phyloP scores from a whole-genome alignment of 2,888 invertebrate genomes.

The Volucella zonaria region DNA sequence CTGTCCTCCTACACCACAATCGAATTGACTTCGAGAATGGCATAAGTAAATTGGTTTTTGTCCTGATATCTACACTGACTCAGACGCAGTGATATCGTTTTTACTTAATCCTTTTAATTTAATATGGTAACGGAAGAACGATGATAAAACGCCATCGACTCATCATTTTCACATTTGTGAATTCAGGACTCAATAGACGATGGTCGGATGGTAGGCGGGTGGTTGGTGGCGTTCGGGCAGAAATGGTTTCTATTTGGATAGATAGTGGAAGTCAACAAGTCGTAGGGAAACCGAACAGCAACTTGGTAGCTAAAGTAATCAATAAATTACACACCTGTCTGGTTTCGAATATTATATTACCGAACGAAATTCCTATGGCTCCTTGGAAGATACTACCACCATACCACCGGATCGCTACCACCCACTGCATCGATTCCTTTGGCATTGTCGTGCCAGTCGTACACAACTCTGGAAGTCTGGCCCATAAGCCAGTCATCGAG shows the following conservation, averaged over 20 bases:
- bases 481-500: conserved; percentile 47
- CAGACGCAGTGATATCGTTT: conserved; percentile 68
- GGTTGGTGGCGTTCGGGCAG: conserved; percentile 3
- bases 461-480: not conserved
- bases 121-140: conserved; percentile 48
- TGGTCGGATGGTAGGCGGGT: not conserved
- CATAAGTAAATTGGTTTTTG: conserved; percentile 68
- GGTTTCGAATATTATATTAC: conserved; percentile 77
- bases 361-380: conserved; percentile 58
- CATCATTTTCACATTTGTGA: conserved; percentile 70
- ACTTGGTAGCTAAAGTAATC: conserved; percentile 77
- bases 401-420: not conserved
- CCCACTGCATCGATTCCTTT: too few relatives aligned
- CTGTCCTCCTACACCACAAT: conserved; percentile 11
- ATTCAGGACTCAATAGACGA: conserved; percentile 38
- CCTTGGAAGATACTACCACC: conserved; percentile 22
- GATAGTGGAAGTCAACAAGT: conserved; percentile 67
- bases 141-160: conserved; percentile 69
- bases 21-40: conserved; percentile 49
- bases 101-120: conserved; percentile 72
- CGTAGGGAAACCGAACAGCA: conserved; percentile 53
- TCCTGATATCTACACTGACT: conserved; percentile 64
- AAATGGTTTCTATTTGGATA: conserved; percentile 7
- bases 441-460: too few relatives aligned
- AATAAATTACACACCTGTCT: conserved; percentile 82